Base-by-base conservation (phyloP, 2,797 vertebrate species). In the Atherinosoma microstoma region DNA sequence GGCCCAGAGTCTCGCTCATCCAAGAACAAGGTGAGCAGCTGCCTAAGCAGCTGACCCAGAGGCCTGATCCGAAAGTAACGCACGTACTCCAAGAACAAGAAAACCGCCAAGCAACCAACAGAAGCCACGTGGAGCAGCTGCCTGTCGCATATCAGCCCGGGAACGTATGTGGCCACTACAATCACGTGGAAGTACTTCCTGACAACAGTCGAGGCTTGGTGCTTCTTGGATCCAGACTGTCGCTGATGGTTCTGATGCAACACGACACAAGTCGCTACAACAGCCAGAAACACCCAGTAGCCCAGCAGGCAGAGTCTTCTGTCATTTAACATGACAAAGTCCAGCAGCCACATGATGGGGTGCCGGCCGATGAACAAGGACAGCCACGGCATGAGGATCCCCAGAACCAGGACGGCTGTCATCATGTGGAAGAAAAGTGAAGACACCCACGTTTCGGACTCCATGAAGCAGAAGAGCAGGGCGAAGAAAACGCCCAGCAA, bases 121-220 rank as follows among this genome's bases (percentile, higher is more conserved):
- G 97, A 95, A 0, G 97, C 96, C 62, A 99, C 88, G 0, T 98
- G 93, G 15, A 99, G 96, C 53, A 99, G 92, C 63, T 96, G 96
- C 0, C 92, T 92, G 91, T 99, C 98, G 0, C 96, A 96, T 12
- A 98, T 92, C 3, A 99, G 94, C 5, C 98, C 98, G 0, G 98
- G 98, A 34, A 97, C 86, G 0, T 96, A 99, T 2, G 97, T 98
- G 58, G 97, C 96, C 77, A 98, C 97, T 4, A 96, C 94, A n/a
- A 99, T 95, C 73, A 98, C 92, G 80, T 99, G 98, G 87, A 99
- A 99, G 76, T 97, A 98, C 80, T 99, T 99, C 60, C 98, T 93
- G 69, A 96, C 94, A 2, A 96, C 34, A 0, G 97, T 97, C 0
- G 97, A 97, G 20, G 96, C 97, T 83, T 96, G 97, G 89, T 97